Conservation (phyloP, 1,140 invertebrate genomes). For the Laupala kohalensis region DNA sequence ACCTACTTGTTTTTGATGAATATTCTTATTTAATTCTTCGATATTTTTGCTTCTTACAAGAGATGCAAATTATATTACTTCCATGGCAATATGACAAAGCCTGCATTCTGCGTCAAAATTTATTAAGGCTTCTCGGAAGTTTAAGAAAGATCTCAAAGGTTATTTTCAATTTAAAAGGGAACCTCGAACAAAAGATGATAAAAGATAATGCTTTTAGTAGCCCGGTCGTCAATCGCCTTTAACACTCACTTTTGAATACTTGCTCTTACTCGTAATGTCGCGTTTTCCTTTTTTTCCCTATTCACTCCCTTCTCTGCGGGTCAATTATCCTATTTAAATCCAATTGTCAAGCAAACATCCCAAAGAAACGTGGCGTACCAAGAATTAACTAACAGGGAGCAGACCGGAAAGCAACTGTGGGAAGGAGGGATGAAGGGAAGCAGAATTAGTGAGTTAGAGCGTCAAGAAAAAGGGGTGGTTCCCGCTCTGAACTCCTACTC, state of each 20-base stretch:
- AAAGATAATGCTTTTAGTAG: too few species aligned
- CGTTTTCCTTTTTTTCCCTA: neutral
- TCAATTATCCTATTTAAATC: neutral
- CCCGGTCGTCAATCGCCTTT: too few species aligned
- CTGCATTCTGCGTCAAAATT: too few species aligned
- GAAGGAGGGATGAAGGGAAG: neutral
- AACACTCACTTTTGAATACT: neutral
- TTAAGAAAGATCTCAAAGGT: too few species aligned
- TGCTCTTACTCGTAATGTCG: neutral
- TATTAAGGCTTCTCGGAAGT: too few species aligned
- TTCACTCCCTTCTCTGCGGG: neutral
- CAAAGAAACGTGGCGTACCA: neutral
- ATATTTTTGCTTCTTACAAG: too few species aligned
- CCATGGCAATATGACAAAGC: too few species aligned
- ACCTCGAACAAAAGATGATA: too few species aligned
- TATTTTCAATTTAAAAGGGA: too few species aligned
- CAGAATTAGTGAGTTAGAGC: neutral
- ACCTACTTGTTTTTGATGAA: too few species aligned
- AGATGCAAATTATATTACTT: too few species aligned
- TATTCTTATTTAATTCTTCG: too few species aligned
- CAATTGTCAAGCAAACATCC: neutral
- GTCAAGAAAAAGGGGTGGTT: neutral
- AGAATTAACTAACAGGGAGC: neutral
- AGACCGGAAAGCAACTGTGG: neutral
- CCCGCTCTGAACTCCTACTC: neutral